Evolutionary conservation across 2,797 vertebrate genomes (phyloP), one percentile per base, ranked within the genome.

Genomic region (Tiaroga cobitis): DNA sequence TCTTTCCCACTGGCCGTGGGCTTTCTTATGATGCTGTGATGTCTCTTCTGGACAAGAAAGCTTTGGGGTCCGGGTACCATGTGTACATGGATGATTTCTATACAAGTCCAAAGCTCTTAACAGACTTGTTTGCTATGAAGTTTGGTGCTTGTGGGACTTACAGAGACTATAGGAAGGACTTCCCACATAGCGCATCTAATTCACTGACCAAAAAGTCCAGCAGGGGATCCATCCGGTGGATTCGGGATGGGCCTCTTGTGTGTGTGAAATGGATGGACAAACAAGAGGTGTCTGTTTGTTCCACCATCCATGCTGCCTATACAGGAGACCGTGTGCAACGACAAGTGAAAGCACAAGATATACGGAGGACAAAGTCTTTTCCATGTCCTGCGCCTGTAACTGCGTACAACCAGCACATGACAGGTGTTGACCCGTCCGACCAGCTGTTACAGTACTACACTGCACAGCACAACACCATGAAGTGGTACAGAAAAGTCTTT

Each of bases 161-260:
- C 84, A 85, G 70, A 74, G 85, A 88, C 9, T 29, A 34, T 15
- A 85, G 85, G 51, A 85, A 68, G 75, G 73, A 34, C 18, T 76
- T 49, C 29, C 49, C 46, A 18, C 29, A 0, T 18, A 54, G n/a
- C 9, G 0, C 26, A 51, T 19, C 8, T 32, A 54, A 76, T 54
- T 34, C 46, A 13, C 29, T 75, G n/a, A 75, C 18, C 26, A 43
- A n/a, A 26, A 72, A 16, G 26, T 63, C 61, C 69, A 43, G 1
- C 69, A 72, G 69, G 39, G 88, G 86, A 54, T 69, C 80, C 34
- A 85, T 86, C 82, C 82, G 87, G 61, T 91, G 90, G 90, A 82
- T 72, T 72, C 39, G 69, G 54, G 39, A 43, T 16, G 69, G 69
- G 24, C 69, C 29, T 41, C 88, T 83, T 16, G 4, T 49, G 46